Base-by-base conservation (phyloP, 2,888 invertebrate species). In the Ptycholaimellus sp. region DNA sequence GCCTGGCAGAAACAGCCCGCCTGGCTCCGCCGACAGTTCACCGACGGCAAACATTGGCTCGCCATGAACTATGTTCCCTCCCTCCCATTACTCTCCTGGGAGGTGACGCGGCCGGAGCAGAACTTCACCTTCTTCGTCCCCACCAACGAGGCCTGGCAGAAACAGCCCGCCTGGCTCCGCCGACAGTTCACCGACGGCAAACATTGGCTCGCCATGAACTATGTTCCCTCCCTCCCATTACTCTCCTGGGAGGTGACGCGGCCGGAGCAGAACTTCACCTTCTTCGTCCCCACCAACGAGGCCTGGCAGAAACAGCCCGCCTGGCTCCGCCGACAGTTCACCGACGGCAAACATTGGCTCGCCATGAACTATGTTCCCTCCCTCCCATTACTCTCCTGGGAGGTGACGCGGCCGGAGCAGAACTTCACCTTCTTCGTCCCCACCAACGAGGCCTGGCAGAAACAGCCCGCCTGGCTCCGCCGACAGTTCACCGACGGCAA, bases 101-200 rank as follows among this genome's bases (percentile, higher is more conserved):
- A 40, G 29, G 42, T 40, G 33, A 11, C 38, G 7, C 22, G 34
- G 3, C 36, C 37, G 13, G 38, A 34, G 18, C 40, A 41, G 30
- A 43, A 74, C 36, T 82, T 73, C 62, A 85, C 83, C 1, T 79
- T 76, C 60, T 82, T 85, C 54, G 82, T 79, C 11, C 82, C 83
- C 1, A 69, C 76, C 27, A 75, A 85, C 56, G 71, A 71, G 52
- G 83, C 81, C 38, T 85, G 83, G 83, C 66, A 70, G 35, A 70
- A 72, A 49, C 71, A 76, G 46, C 29, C 23, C 3, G 35, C 38
- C 9, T 11, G 16, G 13, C 16, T 42, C 18, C 17, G 37, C 11
- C 27, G 16, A 14, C 9, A 27, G 16, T 40, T 56, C 49, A 47
- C 43, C 18, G 56, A 58, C 40, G 56, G 57, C 20, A 45, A 51